Evolutionary conservation across 2,888 invertebrate species (phyloP).

Genomic region (Thereva unica): DNA sequence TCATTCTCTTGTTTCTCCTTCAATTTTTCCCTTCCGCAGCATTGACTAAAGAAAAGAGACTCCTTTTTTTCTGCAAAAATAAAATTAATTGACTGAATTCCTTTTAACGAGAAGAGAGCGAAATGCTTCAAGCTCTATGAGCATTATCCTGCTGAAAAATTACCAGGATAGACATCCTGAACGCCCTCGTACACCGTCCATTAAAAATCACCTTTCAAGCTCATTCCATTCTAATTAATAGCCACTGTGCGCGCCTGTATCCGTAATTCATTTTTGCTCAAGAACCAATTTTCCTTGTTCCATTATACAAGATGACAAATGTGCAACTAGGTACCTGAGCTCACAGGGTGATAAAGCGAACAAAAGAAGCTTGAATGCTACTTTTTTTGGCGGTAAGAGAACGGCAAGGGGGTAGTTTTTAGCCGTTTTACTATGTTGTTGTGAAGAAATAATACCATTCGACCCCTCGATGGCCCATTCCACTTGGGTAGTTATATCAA

Average conservation of each 20-base stretch:
- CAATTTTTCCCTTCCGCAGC: no score
- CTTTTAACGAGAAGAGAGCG: no score
- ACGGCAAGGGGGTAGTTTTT: no score
- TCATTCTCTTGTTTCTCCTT: no score
- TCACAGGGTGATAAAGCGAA: background rate
- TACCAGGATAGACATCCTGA: background rate
- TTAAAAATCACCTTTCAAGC: conserved; percentile 7
- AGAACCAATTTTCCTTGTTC: background rate
- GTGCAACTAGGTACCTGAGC: background rate
- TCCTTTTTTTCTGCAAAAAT: no score
- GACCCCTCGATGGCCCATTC: no score
- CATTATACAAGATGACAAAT: conserved; percentile 15
- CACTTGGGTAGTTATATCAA: no score
- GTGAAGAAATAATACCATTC: no score
- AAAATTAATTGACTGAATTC: no score
- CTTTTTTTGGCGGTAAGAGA: no score
- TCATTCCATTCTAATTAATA: conserved; percentile 11
- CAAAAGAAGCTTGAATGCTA: background rate
- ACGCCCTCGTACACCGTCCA: background rate
- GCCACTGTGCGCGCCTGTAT: background rate
- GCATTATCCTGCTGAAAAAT: background rate
- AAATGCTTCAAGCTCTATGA: background rate
- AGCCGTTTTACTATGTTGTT: no score
- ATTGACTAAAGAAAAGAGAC: no score
- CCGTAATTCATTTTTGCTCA: background rate